A percentile compares a stretch with the other conserved stretches of the same genome.
Evolutionary conservation across 2,113 vertebrate species (phyloP).

Genomic region (Brienomyrus longianalis): DNA sequence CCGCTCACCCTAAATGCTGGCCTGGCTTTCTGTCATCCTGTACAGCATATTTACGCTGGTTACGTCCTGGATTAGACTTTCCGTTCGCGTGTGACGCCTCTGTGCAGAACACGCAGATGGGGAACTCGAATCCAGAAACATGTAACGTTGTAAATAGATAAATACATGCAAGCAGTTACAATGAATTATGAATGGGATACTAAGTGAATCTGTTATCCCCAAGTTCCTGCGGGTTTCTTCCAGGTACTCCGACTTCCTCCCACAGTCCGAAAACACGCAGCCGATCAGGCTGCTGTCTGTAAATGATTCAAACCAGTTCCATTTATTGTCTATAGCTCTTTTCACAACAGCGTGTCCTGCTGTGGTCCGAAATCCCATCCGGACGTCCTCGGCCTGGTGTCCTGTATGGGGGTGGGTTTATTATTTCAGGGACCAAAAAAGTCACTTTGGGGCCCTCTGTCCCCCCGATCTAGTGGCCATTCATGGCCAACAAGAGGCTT

Average conservation of each 20-base stretch:
- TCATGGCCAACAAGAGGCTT: background rate
- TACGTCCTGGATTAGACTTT: background rate
- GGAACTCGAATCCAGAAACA: background rate
- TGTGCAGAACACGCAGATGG: background rate
- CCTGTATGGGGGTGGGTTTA: background rate
- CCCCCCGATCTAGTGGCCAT: background rate
- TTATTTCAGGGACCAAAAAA: background rate
- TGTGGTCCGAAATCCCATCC: background rate
- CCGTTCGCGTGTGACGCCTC: background rate
- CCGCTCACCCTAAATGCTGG: background rate
- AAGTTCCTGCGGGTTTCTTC: background rate
- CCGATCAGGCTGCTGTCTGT: background rate
- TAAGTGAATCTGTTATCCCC: background rate
- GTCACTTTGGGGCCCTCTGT: background rate
- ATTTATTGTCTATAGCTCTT: background rate
- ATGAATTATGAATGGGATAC: background rate
- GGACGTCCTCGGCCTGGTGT: background rate
- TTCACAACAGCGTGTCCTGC: background rate
- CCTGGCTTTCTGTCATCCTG: background rate
- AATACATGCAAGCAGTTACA: background rate
- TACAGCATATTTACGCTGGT: background rate
- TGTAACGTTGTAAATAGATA: background rate
- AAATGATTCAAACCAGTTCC: background rate
- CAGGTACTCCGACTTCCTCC: background rate
- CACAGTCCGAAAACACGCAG: background rate